Conservation (phyloP, 2,113 vertebrate species). For the Sebastes fasciatus region DNA sequence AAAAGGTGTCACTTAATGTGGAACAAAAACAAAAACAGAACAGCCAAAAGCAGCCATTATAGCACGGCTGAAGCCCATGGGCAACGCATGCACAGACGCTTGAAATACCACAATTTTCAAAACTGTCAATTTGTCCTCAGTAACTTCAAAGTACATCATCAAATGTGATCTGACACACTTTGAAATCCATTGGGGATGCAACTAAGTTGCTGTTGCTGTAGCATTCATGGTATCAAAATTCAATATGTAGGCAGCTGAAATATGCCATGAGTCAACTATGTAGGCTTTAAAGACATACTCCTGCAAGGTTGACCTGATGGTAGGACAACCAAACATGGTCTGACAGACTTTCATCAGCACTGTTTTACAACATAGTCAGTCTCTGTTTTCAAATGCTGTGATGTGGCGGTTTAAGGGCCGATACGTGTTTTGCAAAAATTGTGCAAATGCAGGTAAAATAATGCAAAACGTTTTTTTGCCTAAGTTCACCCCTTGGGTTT, state of each 20-base stretch:
- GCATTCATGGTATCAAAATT: not conserved
- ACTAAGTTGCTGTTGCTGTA: not conserved
- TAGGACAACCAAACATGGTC: not conserved
- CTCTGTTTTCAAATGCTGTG: not conserved
- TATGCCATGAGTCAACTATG: not conserved
- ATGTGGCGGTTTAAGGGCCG: not conserved
- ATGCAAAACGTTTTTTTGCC: not conserved
- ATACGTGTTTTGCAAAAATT: not conserved
- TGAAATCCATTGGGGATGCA: not conserved
- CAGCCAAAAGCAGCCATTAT: not conserved
- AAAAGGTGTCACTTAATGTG: slow-evolving; percentile 7
- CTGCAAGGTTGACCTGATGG: not conserved
- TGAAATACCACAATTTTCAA: slow-evolving; percentile 27
- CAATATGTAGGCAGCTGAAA: not conserved
- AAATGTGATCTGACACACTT: slow-evolving; percentile 45
- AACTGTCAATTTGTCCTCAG: slow-evolving; percentile 47
- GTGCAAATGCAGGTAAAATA: not conserved
- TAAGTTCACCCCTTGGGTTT: slow-evolving; percentile 17
- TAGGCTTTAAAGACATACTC: not conserved
- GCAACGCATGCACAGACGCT: slow-evolving; percentile 40
- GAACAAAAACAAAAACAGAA: not conserved
- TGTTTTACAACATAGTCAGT: not conserved
- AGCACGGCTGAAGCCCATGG: slow-evolving; percentile 13
- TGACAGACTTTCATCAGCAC: not conserved
- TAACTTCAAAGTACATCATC: slow-evolving; percentile 36